Conservation (phyloP, 1,140 invertebrate species). For the Sarcophaga peregrina region DNA sequence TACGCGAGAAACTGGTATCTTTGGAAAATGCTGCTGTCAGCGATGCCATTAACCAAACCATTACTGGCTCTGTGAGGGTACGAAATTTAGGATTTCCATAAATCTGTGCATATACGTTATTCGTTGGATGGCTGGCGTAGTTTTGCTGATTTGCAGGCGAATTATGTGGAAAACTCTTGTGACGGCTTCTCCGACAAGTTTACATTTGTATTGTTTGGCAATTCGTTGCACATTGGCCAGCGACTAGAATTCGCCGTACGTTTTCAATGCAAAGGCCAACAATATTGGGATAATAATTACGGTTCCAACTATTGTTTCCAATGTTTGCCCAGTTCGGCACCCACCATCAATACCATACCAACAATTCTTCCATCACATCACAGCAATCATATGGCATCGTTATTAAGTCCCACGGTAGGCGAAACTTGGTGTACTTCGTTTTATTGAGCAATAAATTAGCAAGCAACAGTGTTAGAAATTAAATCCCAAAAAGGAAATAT, state of each 20-base stretch:
- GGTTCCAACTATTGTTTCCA: conserved; percentile 88
- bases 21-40: conserved; percentile 86
- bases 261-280: conserved; percentile 83
- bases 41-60: conserved; percentile 77
- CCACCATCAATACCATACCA: conserved; percentile 46
- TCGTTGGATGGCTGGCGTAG: conserved; percentile 87
- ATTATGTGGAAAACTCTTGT: conserved; percentile 88
- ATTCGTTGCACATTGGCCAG: conserved; percentile 78
- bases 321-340: conserved; percentile 72
- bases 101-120: conserved; percentile 88
- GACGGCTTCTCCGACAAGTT: conserved; percentile 95
- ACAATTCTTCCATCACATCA: conserved; percentile 47
- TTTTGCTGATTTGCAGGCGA: conserved; percentile 83
- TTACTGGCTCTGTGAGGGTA: conserved; percentile 88
- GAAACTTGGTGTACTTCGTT: conserved; percentile 65
- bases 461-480: neutral
- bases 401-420: conserved; percentile 63
- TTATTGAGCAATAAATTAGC: conserved; percentile 48
- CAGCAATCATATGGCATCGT: conserved; percentile 51
- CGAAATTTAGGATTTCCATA: conserved; percentile 92
- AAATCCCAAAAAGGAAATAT: neutral
- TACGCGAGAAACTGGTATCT: conserved; percentile 79
- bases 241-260: conserved; percentile 84
- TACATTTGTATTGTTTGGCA: conserved; percentile 79
- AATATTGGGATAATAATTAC: conserved; percentile 92